Evolutionary conservation across 2,113 vertebrate genomes (phyloP), one percentile per base, ranked within the genome.

Genomic region (Euleptes europaea): DNA sequence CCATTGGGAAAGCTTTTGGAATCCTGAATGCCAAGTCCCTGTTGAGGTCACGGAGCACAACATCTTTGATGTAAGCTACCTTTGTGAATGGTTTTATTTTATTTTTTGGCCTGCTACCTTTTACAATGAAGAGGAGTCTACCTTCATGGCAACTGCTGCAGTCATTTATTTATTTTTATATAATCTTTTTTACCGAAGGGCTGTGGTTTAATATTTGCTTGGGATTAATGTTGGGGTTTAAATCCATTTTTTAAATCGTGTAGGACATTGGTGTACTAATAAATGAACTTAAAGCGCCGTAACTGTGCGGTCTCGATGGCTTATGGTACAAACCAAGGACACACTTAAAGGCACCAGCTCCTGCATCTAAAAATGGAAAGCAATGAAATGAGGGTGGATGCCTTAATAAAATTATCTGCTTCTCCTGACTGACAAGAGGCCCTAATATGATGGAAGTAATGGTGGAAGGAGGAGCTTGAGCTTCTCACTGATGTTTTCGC

Each of bases 321-420:
- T 96, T 92, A 90, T 95, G 95, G 95, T 97, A 49, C 40, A 73
- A 96, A 96, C 92, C 92, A 83, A 90, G 93, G 88, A 94, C 95
- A 94, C 94, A 73, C 12, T 69, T 95, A 28, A 94, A 97, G 95
- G 88, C 92, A 93, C 75, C 94, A 95, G 77, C 89, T 97, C 95
- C 96, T 96, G 94, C 93, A 95, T 94, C 91, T 82, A 84, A 90
- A 95, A 94, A 90, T 92, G 93, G 86, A 90, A 95, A 96, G 96
- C 96, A 94, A 94, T 94, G 96, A 96, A 95, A 95, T 94, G 95
- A 93, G 96, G 97, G 95, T 97, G 95, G 93, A 97, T 95, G 96
- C 94, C 95, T 94, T n/a, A 84, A 91, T n/a, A 84, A 91, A 95
- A 63, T 47, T 49, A 57, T 35, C 38, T 85, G 31, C n/a, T 73